These are phyloP conservation scores for Mormyrus proboscirostris DNA, from an alignment of 2,797 vertebrate species.

Conservation along the genomic window DNA sequence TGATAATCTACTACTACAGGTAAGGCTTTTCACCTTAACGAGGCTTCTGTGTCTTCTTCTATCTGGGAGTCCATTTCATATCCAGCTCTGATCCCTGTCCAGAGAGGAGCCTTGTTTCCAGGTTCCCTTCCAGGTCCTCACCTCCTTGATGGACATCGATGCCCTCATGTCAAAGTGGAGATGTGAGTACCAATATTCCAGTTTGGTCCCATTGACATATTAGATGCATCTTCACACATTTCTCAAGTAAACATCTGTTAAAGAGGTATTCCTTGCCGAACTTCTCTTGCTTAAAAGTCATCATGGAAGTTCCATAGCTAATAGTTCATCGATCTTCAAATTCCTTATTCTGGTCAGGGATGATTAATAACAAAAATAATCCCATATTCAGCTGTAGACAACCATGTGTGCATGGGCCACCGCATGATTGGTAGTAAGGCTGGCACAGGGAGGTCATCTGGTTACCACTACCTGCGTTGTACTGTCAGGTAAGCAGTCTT, in stretches of 20 bases:
- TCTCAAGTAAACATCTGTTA: not conserved
- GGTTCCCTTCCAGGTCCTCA: slow-evolving; percentile 92
- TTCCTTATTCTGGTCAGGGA: not conserved
- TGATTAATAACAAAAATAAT: not conserved
- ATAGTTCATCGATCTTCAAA: not conserved
- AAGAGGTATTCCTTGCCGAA: not conserved
- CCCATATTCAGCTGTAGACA: slow-evolving; percentile 63
- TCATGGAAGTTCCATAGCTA: not conserved
- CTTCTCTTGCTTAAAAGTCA: not conserved
- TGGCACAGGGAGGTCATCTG: slow-evolving; percentile 91
- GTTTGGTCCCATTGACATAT: not conserved
- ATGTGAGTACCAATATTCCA: slow-evolving; percentile 66
- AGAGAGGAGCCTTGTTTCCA: slow-evolving; percentile 97
- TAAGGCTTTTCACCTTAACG: slow-evolving; percentile 37
- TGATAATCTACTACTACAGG: slow-evolving; percentile 99
- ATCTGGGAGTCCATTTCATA: not conserved
- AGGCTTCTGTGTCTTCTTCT: not conserved
- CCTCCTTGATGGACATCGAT: slow-evolving; percentile 88
- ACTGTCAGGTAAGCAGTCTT: slow-evolving; percentile 77
- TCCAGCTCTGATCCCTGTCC: not conserved
- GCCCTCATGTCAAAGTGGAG: slow-evolving; percentile 96
- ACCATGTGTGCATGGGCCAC: slow-evolving; percentile 94
- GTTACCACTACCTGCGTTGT: slow-evolving; percentile 89
- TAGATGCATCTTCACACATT: not conserved
- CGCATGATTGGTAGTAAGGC: slow-evolving; percentile 93